A percentile compares a stretch with the other conserved stretches of the same genome.
These are phyloP conservation scores for Neoscelio sp. DNA, from an alignment of 2,888 invertebrate species.

Conservation along the genomic window DNA sequence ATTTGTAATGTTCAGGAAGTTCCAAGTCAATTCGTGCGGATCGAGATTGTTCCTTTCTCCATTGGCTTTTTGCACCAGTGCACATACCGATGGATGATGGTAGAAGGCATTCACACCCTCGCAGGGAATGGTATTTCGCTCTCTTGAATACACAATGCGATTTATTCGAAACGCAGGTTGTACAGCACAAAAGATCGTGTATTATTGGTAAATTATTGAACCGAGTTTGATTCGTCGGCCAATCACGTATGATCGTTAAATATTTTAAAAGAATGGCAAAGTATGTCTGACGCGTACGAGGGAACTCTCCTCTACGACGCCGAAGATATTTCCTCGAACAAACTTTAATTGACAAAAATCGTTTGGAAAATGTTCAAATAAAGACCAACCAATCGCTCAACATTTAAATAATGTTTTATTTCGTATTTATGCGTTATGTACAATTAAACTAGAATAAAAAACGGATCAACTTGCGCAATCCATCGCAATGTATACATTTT, in stretches of 20 bases:
- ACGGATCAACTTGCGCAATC: slow-evolving; percentile 49
- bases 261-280: slow-evolving; percentile 76
- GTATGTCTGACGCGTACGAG: slow-evolving; percentile 20
- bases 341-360: too few relatives aligned
- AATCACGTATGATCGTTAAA: slow-evolving; percentile 82
- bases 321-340: too few relatives aligned
- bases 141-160: slow-evolving; percentile 83
- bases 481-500: slow-evolving; percentile 49
- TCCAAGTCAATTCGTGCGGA: slow-evolving; percentile 77
- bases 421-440: slow-evolving; percentile 48
- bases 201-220: slow-evolving; percentile 83
- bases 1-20: slow-evolving; percentile 76
- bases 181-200: slow-evolving; percentile 80
- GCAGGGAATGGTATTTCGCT: slow-evolving; percentile 78
- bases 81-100: slow-evolving; percentile 67
- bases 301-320: too few relatives aligned
- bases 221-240: slow-evolving; percentile 79
- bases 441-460: slow-evolving; percentile 58
- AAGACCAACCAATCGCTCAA: slow-evolving; percentile 23
- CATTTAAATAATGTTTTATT: slow-evolving; percentile 64
- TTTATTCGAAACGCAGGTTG: slow-evolving; percentile 80
- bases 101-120: slow-evolving; percentile 75
- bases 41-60: slow-evolving; percentile 71
- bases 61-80: slow-evolving; percentile 69
- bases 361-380: too few relatives aligned